These are phyloP conservation scores for Drosophila merina DNA, from an alignment of 2,888 invertebrate genomes.

Conservation along the genomic window DNA sequence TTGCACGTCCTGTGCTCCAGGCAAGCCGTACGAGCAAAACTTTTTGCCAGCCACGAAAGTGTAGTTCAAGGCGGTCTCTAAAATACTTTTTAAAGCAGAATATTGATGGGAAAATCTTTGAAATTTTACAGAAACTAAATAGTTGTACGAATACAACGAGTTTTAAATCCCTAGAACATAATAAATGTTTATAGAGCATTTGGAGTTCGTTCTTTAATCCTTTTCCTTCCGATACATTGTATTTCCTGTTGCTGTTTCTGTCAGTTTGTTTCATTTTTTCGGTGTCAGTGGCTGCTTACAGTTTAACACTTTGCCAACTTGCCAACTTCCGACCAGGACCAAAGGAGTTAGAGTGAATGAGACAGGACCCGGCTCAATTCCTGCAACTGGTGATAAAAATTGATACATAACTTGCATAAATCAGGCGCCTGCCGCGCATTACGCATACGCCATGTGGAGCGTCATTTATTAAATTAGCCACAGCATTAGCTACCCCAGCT, in stretches of 20 bases:
- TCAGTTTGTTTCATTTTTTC: constrained; percentile 10
- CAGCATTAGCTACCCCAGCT: constrained; percentile 53
- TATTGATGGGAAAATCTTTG: constrained; percentile 14
- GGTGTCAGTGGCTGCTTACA: constrained; percentile 69
- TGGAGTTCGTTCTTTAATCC: constrained; percentile 7
- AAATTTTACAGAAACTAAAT: too few species aligned
- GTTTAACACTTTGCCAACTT: constrained; percentile 71
- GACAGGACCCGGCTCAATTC: constrained; percentile 51
- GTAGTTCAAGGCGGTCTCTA: constrained; percentile 6
- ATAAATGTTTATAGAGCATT: constrained; percentile 25
- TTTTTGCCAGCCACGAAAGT: constrained; percentile 8
- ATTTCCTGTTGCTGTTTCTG: constrained; percentile 17
- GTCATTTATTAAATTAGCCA: constrained; percentile 80
- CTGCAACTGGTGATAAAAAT: constrained; percentile 82
- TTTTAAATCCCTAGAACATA: too few species aligned
- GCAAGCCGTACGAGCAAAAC: constrained; percentile 38
- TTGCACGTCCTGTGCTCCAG: constrained; percentile 58
- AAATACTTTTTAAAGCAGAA: background rate
- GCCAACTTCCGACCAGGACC: constrained; percentile 3
- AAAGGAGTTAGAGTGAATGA: background rate
- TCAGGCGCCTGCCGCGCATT: constrained; percentile 72
- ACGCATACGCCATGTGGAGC: constrained; percentile 63
- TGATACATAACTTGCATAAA: constrained; percentile 83
- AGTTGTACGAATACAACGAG: too few species aligned
- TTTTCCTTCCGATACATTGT: constrained; percentile 10